These are phyloP conservation scores for Circaetus gallicus DNA, from an alignment of 2,113 vertebrate species.

Conservation along the genomic window DNA sequence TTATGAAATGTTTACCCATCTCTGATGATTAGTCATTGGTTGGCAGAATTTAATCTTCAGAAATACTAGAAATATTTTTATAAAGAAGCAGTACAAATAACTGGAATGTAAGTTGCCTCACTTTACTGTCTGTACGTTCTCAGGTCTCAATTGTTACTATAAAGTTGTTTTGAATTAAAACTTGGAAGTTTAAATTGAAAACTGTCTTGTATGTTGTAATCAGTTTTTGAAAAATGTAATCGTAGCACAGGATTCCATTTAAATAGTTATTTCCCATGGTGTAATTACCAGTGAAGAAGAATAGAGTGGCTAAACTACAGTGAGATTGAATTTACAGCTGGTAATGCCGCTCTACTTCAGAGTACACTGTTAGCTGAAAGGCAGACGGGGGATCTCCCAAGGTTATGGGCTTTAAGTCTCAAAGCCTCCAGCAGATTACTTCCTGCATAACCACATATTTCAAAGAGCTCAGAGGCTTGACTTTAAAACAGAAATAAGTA, in stretches of 20 bases:
- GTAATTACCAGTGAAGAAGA: slow-evolving; percentile 32
- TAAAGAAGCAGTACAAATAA: neutral
- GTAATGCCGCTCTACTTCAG: slow-evolving; percentile 6
- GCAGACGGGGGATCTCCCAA: neutral
- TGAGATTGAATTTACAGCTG: slow-evolving; percentile 42
- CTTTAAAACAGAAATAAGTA: neutral
- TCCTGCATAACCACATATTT: neutral
- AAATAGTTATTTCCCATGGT: slow-evolving; percentile 27
- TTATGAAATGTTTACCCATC: neutral
- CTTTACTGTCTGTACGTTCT: neutral
- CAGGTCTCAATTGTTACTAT: neutral
- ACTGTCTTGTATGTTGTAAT: slow-evolving; percentile 18
- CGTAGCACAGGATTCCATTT: neutral
- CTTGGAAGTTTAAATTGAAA: slow-evolving; percentile 31
- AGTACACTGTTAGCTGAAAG: neutral
- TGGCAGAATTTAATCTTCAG: slow-evolving; percentile 16
- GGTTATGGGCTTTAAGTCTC: neutral
- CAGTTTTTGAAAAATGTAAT: slow-evolving; percentile 47
- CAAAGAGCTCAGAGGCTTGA: neutral
- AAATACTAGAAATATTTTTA: neutral
- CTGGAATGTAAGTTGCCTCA: neutral
- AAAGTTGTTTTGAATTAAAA: slow-evolving; percentile 52
- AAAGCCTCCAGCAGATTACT: neutral
- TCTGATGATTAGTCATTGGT: neutral
- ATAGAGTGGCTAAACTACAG: slow-evolving; percentile 3